A percentile compares a stretch with the other conserved stretches of the same genome.
Conservation (phyloP, 2,888 invertebrate genomes). For the Tetropium fuscum region DNA sequence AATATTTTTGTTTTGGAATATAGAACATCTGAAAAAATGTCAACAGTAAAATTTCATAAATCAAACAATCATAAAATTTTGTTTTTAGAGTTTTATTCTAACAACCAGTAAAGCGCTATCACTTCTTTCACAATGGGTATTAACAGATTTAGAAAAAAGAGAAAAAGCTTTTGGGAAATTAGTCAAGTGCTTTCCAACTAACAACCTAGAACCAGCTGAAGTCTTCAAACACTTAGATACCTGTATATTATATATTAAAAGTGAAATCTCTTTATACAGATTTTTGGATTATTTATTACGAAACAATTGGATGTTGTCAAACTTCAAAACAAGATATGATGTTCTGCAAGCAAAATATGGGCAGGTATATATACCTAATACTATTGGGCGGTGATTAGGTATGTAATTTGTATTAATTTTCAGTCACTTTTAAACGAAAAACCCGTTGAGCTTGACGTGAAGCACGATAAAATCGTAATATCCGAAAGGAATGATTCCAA, state of each 20-base stretch:
- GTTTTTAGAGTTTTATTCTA: conserved; percentile 60
- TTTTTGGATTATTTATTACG: conserved; percentile 66
- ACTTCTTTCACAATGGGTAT: conserved; percentile 70
- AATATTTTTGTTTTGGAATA: no score
- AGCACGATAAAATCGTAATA: conserved; percentile 57
- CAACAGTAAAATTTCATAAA: not conserved
- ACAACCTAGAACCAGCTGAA: conserved; percentile 65
- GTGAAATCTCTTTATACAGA: conserved; percentile 70
- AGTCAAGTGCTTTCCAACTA: conserved; percentile 67
- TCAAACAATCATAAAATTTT: not conserved
- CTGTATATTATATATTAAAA: conserved; percentile 70
- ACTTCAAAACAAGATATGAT: conserved; percentile 67
- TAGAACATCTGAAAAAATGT: no score
- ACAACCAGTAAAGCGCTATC: conserved; percentile 64
- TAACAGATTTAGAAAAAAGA: conserved; percentile 65
- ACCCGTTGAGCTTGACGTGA: conserved; percentile 45
- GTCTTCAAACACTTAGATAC: conserved; percentile 70
- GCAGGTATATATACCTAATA: conserved; percentile 56
- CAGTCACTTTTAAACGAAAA: conserved; percentile 50
- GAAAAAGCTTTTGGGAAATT: conserved; percentile 70
- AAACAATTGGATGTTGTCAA: conserved; percentile 67
- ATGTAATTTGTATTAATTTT: conserved; percentile 14
- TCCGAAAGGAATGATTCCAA: conserved; percentile 56
- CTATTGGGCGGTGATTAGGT: not conserved
- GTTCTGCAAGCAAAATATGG: conserved; percentile 66